Evolutionary conservation across 2,888 invertebrate genomes (phyloP), one percentile per base, ranked within the genome.

Genomic region (Leptinotarsa tumamoca): DNA sequence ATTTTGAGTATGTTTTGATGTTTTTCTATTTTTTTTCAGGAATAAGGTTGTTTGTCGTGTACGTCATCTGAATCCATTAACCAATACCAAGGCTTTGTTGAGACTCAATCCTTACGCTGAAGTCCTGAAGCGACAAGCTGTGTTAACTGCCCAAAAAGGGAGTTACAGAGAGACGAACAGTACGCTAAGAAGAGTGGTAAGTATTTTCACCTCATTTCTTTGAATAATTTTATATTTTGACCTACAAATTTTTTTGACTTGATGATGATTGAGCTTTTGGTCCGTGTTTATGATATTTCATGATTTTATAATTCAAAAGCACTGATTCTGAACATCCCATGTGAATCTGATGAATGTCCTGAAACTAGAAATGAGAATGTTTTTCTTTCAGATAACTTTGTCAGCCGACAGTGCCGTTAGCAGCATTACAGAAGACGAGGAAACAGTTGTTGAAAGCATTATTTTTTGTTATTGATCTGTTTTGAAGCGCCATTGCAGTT

Each of bases 21-120:
- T 10, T 43, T 10, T 43, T 13, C 13, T 10, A 43, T 10, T 43
- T 43, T 43, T 43, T 10, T 43, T 3, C 88, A 95, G 94, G 89
- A 95, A 95, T 91, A 93, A 92, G 84, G 92, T 96, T 74, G 91
- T 93, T 82, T 94, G 95, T 84, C 90, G 94, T 67, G 93, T 94
- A n/a, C 93, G 97, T 88, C 98, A 98, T 90, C 92, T 97, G 84
- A 99, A 99, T 90, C 99, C 99, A 79, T 90, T 99, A 89, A 94
- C 92, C 88, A 98, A 99, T 90, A 92, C 93, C 51, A 92, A 93
- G 82, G 96, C 97, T 3, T 93, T 99, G 94, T 89, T 95, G 84
- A 92, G 94, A 85, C 91, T 99, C 82, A 99, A 99, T 89, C 99
- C 99, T 3, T 98, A 96, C 89, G 94, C 97, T 1, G 95, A 95